phyloP scores from a whole-genome alignment of 2,113 vertebrate species.

The Grantiella picta region DNA sequence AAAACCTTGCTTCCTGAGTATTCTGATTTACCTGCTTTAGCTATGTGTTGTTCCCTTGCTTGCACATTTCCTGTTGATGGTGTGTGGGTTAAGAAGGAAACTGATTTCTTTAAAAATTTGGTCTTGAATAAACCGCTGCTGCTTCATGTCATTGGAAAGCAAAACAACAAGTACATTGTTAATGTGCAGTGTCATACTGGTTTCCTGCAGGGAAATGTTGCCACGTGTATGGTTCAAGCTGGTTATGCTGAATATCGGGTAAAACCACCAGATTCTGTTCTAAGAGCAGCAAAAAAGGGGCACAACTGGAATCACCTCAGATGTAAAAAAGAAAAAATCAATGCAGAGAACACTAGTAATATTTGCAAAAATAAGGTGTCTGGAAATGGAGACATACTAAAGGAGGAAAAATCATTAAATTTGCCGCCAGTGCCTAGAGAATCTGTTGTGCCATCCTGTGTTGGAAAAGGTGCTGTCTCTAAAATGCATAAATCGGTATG shows the following conservation, averaged over 20 bases:
- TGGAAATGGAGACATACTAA: not conserved
- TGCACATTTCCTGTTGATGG: constrained; percentile 74
- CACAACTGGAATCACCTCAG: not conserved
- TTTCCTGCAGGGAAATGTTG: constrained; percentile 59
- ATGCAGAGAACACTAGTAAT: not conserved
- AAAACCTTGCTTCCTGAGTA: constrained; percentile 82
- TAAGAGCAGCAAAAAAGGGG: not conserved
- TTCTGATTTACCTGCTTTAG: constrained; percentile 77
- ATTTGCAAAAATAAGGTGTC: not conserved
- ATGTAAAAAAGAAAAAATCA: not conserved
- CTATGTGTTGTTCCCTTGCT: constrained; percentile 82
- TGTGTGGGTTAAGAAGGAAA: constrained; percentile 76
- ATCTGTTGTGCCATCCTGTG: not conserved
- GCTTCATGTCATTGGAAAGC: constrained; percentile 72
- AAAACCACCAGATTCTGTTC: not conserved
- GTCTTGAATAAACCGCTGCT: constrained; percentile 75
- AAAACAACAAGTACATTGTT: constrained; percentile 74
- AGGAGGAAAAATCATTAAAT: not conserved
- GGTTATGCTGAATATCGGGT: constrained; percentile 76
- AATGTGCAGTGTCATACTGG: constrained; percentile 60
- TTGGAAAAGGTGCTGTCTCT: not conserved
- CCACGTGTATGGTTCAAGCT: constrained; percentile 69
- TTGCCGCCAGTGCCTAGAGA: not conserved
- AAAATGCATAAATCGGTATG: not conserved
- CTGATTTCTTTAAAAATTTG: constrained; percentile 77